Conservation (phyloP, 2,113 vertebrate species). For the Upupa epops region DNA sequence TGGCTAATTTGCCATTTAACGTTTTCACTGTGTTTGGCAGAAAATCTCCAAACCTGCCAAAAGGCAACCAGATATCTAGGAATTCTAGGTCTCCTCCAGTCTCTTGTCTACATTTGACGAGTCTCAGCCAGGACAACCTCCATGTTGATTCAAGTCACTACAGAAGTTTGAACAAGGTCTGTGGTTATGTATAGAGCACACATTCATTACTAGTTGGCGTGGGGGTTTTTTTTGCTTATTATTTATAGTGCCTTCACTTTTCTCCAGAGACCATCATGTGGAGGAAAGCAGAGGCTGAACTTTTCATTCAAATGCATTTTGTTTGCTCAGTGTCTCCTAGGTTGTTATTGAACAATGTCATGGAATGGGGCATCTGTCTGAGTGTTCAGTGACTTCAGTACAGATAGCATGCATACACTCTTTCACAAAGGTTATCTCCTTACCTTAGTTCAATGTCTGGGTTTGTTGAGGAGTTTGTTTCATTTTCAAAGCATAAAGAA, state of each 20-base stretch:
- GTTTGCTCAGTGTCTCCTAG: not conserved
- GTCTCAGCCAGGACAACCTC: not conserved
- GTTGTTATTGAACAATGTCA: rapidly evolving
- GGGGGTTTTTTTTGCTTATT: not conserved
- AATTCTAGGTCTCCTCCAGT: not conserved
- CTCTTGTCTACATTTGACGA: not conserved
- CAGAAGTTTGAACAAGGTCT: not conserved
- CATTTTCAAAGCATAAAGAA: not conserved
- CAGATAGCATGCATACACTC: rapidly evolving
- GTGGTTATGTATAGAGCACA: not conserved
- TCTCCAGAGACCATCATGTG: not conserved
- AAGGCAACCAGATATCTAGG: not conserved
- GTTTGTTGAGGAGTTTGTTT: not conserved
- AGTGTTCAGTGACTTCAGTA: rapidly evolving
- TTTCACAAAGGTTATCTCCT: not conserved
- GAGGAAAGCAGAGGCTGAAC: not conserved
- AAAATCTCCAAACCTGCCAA: not conserved
- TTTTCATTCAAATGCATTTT: not conserved
- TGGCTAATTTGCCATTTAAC: conserved; percentile 9
- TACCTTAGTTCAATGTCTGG: not conserved
- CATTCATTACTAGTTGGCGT: too few relatives aligned
- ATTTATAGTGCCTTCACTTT: not conserved
- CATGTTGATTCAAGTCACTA: not conserved
- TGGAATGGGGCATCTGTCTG: not conserved
- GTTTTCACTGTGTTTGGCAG: not conserved